These are phyloP conservation scores for Sardinella longiceps DNA, from an alignment of 2,797 vertebrate species.

Conservation along the genomic window DNA sequence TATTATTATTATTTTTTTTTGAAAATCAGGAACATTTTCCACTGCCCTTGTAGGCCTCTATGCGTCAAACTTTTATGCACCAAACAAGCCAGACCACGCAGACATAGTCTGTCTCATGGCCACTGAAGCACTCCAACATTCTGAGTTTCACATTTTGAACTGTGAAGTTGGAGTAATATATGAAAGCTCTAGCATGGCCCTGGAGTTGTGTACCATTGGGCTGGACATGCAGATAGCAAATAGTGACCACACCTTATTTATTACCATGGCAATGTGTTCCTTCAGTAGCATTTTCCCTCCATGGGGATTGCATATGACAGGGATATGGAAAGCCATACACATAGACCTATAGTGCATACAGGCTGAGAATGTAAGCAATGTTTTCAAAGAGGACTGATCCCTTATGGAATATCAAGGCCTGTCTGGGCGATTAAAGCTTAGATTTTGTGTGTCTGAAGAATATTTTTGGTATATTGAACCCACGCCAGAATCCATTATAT, in stretches of 20 bases:
- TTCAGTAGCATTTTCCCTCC: neutral
- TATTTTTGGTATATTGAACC: slow-evolving; percentile 42
- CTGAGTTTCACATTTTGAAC: neutral
- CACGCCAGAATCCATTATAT: slow-evolving; percentile 34
- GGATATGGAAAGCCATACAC: slow-evolving; percentile 39
- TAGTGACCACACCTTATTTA: neutral
- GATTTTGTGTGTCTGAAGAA: slow-evolving; percentile 52
- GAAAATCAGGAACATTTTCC: neutral
- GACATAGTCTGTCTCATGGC: neutral
- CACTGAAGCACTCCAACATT: neutral
- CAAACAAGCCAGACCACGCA: neutral
- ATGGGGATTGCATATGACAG: slow-evolving; percentile 53
- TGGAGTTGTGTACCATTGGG: neutral
- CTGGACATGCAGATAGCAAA: neutral
- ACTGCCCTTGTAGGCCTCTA: neutral
- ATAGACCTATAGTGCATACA: too few species aligned
- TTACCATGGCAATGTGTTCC: too few species aligned
- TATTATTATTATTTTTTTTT: too few species aligned
- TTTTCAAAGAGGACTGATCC: slow-evolving; percentile 50
- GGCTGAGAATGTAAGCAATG: slow-evolving; percentile 44
- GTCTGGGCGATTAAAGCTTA: slow-evolving; percentile 49
- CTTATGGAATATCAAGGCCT: slow-evolving; percentile 40
- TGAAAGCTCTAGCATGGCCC: neutral
- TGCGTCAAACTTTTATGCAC: neutral
- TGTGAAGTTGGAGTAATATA: too few species aligned